These are phyloP conservation scores for Megalonaias nervosa DNA, from an alignment of 1,140 invertebrate genomes.

Conservation along the genomic window DNA sequence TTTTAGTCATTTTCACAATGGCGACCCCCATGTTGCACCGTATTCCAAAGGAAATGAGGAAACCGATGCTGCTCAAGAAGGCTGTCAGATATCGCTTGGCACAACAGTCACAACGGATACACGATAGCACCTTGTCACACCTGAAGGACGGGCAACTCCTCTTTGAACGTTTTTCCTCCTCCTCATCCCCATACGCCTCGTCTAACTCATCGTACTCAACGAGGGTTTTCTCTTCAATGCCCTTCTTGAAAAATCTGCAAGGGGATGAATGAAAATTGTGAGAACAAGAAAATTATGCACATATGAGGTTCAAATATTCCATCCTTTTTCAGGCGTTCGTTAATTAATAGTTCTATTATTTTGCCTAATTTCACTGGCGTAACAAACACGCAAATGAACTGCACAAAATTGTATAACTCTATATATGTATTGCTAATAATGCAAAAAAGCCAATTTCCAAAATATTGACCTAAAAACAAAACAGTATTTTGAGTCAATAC, in stretches of 20 bases:
- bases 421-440: too few relatives aligned
- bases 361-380: too few relatives aligned
- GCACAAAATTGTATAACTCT: too few relatives aligned
- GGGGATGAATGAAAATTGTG: not conserved
- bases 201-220: constrained; percentile 70
- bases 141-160: constrained; percentile 31
- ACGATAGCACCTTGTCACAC: constrained; percentile 27
- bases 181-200: constrained; percentile 64
- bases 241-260: constrained; percentile 65
- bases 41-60: constrained; percentile 72
- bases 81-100: constrained; percentile 67
- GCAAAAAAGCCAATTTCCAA: too few relatives aligned
- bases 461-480: too few relatives aligned
- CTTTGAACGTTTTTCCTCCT: constrained; percentile 37
- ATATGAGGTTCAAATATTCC: too few relatives aligned
- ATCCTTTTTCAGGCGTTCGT: too few relatives aligned
- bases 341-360: too few relatives aligned
- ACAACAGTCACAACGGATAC: constrained; percentile 47
- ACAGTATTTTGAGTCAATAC: too few relatives aligned
- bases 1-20: constrained; percentile 82
- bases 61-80: constrained; percentile 67
- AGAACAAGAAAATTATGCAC: too few relatives aligned
- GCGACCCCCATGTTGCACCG: constrained; percentile 95
- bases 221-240: constrained; percentile 68
- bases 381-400: too few relatives aligned